Evolutionary conservation across 2,113 vertebrate genomes (phyloP).

Genomic region (Melanotaenia duboulayi): DNA sequence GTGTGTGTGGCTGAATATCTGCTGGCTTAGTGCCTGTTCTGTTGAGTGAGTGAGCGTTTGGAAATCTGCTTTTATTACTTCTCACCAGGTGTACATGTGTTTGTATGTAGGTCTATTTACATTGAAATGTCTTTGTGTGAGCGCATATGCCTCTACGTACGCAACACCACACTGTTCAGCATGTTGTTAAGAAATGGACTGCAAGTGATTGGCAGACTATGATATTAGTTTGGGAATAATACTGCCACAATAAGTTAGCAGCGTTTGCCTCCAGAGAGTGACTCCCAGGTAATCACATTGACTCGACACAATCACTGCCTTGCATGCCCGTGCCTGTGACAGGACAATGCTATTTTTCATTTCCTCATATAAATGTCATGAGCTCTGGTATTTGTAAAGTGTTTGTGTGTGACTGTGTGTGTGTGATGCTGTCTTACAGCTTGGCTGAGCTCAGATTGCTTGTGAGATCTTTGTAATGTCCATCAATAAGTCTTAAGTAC

Average conservation of each 20-base stretch:
- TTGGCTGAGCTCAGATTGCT: conserved; percentile 24
- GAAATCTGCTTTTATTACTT: conserved; percentile 25
- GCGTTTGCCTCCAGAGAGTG: conserved; percentile 59
- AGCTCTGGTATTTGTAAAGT: conserved; percentile 27
- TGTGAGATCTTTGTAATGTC: conserved; percentile 13
- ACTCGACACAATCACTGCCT: conserved; percentile 67
- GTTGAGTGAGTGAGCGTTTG: conserved; percentile 27
- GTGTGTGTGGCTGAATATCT: conserved; percentile 28
- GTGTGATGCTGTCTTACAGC: conserved; percentile 12
- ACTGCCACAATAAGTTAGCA: conserved; percentile 69
- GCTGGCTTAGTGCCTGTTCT: conserved; percentile 20
- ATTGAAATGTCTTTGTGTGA: not conserved
- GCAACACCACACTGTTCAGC: conserved; percentile 32
- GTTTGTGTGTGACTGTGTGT: not conserved
- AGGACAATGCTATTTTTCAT: conserved; percentile 64
- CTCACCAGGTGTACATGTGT: conserved; percentile 4
- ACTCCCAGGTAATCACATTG: conserved; percentile 73
- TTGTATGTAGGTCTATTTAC: conserved; percentile 1
- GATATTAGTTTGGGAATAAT: conserved; percentile 78
- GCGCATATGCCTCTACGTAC: not conserved
- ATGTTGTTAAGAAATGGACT: conserved; percentile 50
- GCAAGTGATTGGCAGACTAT: conserved; percentile 65
- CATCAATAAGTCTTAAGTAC: not conserved
- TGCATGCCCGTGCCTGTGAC: conserved; percentile 43
- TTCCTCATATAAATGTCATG: conserved; percentile 61